Conservation (phyloP, 2,113 vertebrate genomes). For the Labeo catla region DNA sequence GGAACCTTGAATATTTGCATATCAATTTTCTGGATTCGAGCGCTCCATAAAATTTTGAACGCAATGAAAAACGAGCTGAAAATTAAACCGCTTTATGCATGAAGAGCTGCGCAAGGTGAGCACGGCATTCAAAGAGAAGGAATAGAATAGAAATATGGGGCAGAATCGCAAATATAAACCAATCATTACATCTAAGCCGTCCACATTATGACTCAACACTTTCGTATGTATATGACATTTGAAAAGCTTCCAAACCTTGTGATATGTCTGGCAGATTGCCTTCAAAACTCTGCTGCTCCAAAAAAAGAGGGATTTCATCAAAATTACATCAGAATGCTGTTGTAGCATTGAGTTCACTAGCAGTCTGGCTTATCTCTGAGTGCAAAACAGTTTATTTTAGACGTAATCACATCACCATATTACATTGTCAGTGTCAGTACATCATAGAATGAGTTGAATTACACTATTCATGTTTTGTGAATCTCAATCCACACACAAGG, state of each 20-base stretch:
- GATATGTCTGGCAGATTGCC: background rate
- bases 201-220: background rate
- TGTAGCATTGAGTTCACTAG: constrained; percentile 1
- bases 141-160: constrained; percentile 6
- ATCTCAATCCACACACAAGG: background rate
- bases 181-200: constrained; percentile 12
- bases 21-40: constrained; percentile 33
- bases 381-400: background rate
- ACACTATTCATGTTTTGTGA: background rate
- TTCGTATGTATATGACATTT: constrained; percentile 6
- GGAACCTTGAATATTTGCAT: constrained; percentile 47
- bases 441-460: background rate
- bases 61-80: background rate
- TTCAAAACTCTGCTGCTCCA: constrained; percentile 1
- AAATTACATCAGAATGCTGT: constrained; percentile 38
- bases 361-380: background rate
- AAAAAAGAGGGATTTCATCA: constrained; percentile 30
- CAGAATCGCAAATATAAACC: constrained; percentile 13
- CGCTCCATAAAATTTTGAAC: background rate
- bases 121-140: background rate
- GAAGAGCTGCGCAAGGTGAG: constrained; percentile 16
- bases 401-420: background rate
- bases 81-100: constrained; percentile 24
- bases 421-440: constrained; percentile 8
- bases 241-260: background rate